phyloP scores from a whole-genome alignment of 2,888 invertebrate species.

The Operophtera brumata region DNA sequence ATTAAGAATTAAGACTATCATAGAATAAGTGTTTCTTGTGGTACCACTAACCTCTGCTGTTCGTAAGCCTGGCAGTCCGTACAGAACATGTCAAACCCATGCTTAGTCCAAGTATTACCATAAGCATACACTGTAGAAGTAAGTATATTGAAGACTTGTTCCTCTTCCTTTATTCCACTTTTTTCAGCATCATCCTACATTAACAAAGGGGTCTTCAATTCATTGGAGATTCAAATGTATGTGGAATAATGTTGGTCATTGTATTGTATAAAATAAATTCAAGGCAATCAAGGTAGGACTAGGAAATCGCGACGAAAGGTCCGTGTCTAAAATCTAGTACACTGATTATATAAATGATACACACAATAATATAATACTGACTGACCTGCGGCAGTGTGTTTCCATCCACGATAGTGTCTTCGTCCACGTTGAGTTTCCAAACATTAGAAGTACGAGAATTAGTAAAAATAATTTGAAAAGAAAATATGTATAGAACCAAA shows the following conservation, averaged over 20 bases:
- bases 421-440: slow-evolving; percentile 90
- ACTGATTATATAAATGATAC: slow-evolving; percentile 64
- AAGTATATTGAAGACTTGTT: slow-evolving; percentile 88
- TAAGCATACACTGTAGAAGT: slow-evolving; percentile 84
- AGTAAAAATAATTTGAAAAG: slow-evolving; percentile 85
- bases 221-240: background rate
- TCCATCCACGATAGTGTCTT: slow-evolving; percentile 86
- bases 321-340: slow-evolving; percentile 42
- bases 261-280: slow-evolving; percentile 35
- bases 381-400: slow-evolving; percentile 79
- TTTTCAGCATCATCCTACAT: slow-evolving; percentile 70
- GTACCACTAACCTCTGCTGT: slow-evolving; percentile 65
- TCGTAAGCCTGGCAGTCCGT: slow-evolving; percentile 81
- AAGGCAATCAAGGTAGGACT: slow-evolving; percentile 44
- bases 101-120: slow-evolving; percentile 84
- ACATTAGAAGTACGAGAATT: slow-evolving; percentile 91
- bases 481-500: slow-evolving; percentile 85
- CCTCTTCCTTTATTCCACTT: slow-evolving; percentile 77
- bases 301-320: slow-evolving; percentile 42
- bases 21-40: background rate
- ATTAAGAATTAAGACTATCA: too few relatives aligned
- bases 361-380: slow-evolving; percentile 39
- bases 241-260: background rate
- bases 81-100: slow-evolving; percentile 83
- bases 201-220: slow-evolving; percentile 3